A percentile compares a stretch with the other conserved stretches of the same genome.
phyloP scores from a whole-genome alignment of 2,888 invertebrate species.

The Caenorhabditis macrosperma region DNA sequence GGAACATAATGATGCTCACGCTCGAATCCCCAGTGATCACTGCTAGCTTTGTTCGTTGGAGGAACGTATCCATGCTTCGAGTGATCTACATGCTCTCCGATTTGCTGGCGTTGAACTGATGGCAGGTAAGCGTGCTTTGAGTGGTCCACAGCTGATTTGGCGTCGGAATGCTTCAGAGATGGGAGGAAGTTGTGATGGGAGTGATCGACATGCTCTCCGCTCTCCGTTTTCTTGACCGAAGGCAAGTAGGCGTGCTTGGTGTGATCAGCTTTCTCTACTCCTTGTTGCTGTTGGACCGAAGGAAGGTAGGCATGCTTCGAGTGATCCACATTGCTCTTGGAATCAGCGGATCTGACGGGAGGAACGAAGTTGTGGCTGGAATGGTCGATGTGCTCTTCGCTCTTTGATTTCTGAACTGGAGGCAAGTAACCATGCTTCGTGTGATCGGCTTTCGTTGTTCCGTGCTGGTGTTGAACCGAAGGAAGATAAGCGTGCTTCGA shows the following conservation, averaged over 20 bases:
- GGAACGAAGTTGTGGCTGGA: not conserved
- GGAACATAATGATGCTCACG: conserved; percentile 52
- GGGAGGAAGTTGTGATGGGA: conserved; percentile 30
- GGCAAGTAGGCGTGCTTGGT: conserved; percentile 28
- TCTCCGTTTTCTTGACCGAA: not conserved
- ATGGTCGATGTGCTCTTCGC: not conserved
- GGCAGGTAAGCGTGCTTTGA: conserved; percentile 32
- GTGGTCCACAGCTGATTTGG: conserved; percentile 7
- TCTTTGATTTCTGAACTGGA: not conserved
- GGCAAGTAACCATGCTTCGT: conserved; percentile 41
- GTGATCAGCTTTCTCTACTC: not conserved
- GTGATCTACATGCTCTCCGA: conserved; percentile 13
- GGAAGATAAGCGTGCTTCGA: conserved; percentile 45
- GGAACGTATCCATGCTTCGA: conserved; percentile 48
- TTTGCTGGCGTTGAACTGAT: conserved; percentile 2
- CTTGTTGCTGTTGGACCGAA: not conserved
- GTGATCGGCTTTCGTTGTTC: not conserved
- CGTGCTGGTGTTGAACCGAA: not conserved
- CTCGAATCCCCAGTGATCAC: conserved; percentile 29
- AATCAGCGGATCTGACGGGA: not conserved
- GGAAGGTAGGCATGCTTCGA: conserved; percentile 32
- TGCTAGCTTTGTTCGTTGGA: conserved; percentile 17
- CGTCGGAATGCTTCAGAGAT: too few species aligned
- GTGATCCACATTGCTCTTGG: not conserved
- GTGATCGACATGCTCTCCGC: not conserved